Evolutionary conservation across 1,140 invertebrate genomes (phyloP).

Genomic region (Rhynchophorus ferrugineus): DNA sequence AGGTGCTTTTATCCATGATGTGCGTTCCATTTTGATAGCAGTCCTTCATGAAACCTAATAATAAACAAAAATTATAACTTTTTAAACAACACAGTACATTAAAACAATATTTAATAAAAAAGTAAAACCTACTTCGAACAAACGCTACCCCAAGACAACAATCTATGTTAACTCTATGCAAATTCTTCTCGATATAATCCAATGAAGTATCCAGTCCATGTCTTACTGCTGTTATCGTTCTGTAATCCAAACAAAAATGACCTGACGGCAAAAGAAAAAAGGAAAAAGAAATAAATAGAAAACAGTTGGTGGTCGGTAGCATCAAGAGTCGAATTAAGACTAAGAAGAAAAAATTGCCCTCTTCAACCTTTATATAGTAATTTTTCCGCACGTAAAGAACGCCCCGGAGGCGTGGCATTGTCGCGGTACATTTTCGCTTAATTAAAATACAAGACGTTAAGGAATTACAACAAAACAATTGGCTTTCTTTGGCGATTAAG

Average conservation of each 20-base stretch:
- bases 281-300: neutral
- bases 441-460: too few species aligned
- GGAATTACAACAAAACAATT: too few species aligned
- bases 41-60: conserved; percentile 17
- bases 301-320: too few species aligned
- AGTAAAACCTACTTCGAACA: conserved; percentile 14
- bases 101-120: conserved; percentile 1
- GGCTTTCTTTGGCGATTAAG: too few species aligned
- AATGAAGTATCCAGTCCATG: conserved; percentile 21
- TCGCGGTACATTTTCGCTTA: too few species aligned
- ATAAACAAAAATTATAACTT: neutral
- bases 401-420: neutral
- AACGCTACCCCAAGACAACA: conserved; percentile 27
- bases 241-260: conserved; percentile 14
- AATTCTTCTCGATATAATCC: conserved; percentile 22
- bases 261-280: neutral
- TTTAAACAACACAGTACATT: neutral
- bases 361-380: neutral
- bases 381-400: neutral
- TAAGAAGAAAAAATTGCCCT: neutral
- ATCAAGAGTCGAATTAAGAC: neutral
- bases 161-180: conserved; percentile 23
- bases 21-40: conserved; percentile 21
- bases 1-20: conserved; percentile 19
- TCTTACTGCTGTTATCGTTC: conserved; percentile 10